Conservation (phyloP, 2,797 vertebrate genomes). For the Cacajao melanocephalus region DNA sequence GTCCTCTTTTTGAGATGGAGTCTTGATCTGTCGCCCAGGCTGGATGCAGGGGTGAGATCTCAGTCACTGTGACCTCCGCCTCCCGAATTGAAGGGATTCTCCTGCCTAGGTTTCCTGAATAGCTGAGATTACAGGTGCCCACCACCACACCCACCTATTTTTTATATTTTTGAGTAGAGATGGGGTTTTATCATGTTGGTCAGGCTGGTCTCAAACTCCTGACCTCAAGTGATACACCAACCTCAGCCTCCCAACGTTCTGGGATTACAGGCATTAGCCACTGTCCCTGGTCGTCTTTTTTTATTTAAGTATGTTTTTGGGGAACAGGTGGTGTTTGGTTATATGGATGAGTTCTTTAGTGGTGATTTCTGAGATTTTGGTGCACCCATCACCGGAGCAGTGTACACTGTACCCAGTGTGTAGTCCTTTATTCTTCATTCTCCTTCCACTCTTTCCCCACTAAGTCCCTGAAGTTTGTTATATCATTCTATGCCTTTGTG, state of each 20-base stretch:
- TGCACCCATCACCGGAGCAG: neutral
- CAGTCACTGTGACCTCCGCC: neutral
- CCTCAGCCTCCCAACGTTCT: neutral
- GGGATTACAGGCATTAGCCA: neutral
- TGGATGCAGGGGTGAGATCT: neutral
- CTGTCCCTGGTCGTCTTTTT: accelerated
- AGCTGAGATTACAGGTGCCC: neutral
- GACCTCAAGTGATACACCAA: neutral
- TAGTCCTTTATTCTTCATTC: neutral
- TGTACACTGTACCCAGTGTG: neutral
- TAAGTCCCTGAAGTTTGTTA: neutral
- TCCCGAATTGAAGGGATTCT: neutral
- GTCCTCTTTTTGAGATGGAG: neutral
- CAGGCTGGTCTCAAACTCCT: neutral
- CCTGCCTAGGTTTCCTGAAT: neutral
- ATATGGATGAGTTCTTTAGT: neutral
- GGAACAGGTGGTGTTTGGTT: neutral
- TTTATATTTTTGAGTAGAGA: neutral
- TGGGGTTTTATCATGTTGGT: neutral
- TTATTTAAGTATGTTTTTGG: neutral
- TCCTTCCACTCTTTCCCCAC: neutral
- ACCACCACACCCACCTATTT: neutral
- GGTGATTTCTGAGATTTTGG: neutral
- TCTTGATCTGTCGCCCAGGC: neutral
- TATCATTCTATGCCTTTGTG: neutral